Conservation (phyloP, 2,888 invertebrate genomes). For the Archaeoteleia sp. region DNA sequence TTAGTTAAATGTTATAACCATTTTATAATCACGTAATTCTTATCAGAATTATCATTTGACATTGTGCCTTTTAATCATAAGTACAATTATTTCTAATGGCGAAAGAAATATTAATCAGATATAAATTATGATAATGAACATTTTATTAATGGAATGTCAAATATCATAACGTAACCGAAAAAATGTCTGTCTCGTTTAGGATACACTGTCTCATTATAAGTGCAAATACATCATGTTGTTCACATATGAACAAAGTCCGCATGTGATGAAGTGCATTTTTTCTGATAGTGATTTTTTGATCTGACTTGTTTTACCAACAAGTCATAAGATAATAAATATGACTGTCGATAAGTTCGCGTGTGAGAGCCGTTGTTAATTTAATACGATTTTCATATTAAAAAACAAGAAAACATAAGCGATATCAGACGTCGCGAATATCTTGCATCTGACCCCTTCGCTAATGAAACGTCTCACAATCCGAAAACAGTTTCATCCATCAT, state of each 20-base stretch:
- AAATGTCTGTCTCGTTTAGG: too few relatives aligned
- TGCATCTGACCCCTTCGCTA: slow-evolving; percentile 10
- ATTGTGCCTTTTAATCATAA: too few relatives aligned
- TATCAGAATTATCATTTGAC: too few relatives aligned
- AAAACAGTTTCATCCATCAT: slow-evolving; percentile 1
- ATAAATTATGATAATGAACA: too few relatives aligned
- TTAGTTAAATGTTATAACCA: too few relatives aligned
- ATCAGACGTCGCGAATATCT: slow-evolving; percentile 3
- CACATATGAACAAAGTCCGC: slow-evolving; percentile 11
- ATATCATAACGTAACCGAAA: too few relatives aligned
- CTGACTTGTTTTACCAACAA: slow-evolving; percentile 4
- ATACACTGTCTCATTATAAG: too few relatives aligned
- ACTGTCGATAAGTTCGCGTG: slow-evolving; percentile 1
- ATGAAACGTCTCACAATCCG: slow-evolving; percentile 1
- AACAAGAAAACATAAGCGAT: slow-evolving; percentile 2
- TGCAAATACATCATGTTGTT: slow-evolving; percentile 4
- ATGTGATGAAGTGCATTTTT: slow-evolving; percentile 12
- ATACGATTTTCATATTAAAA: slow-evolving; percentile 5
- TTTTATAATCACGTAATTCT: too few relatives aligned
- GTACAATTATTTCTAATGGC: too few relatives aligned
- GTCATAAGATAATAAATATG: slow-evolving; percentile 18
- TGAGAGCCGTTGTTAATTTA: slow-evolving; percentile 19
- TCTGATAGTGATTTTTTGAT: slow-evolving; percentile 13
- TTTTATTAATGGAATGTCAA: too few relatives aligned
- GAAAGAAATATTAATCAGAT: too few relatives aligned